Conservation (phyloP, 2,113 vertebrate genomes). For the Pseudorhombus dupliciocellatus region DNA sequence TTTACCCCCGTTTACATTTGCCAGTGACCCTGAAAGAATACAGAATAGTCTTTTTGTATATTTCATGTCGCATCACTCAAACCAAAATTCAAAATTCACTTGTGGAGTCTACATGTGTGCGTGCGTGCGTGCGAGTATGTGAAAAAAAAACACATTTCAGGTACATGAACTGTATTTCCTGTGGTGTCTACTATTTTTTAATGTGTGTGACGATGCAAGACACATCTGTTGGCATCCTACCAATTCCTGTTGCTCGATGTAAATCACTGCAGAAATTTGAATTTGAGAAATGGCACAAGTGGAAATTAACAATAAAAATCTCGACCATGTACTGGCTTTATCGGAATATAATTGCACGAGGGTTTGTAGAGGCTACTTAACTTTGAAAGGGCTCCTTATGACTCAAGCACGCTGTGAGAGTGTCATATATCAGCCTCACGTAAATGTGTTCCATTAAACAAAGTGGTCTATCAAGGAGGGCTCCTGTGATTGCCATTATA, state of each 20-base stretch:
- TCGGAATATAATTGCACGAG: not conserved
- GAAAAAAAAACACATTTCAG: conserved; percentile 29
- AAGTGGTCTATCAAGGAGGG: too few species aligned
- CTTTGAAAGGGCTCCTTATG: not conserved
- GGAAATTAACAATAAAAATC: conserved; percentile 69
- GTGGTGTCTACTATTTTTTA: conserved; percentile 38
- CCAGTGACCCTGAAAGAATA: conserved; percentile 4
- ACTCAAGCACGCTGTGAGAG: too few species aligned
- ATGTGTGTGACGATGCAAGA: conserved; percentile 38
- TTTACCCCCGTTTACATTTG: conserved; percentile 9
- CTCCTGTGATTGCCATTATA: too few species aligned
- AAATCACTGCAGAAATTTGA: conserved; percentile 60
- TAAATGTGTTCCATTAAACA: too few species aligned
- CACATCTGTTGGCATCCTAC: conserved; percentile 35
- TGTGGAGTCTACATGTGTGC: conserved; percentile 18
- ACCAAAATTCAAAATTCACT: conserved; percentile 51
- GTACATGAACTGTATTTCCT: conserved; percentile 14
- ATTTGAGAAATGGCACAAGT: conserved; percentile 71
- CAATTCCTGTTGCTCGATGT: conserved; percentile 63
- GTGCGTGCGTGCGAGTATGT: conserved; percentile 20
- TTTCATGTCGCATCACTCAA: conserved; percentile 35
- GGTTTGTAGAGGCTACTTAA: not conserved
- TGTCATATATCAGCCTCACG: too few species aligned
- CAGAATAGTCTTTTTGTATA: conserved; percentile 37
- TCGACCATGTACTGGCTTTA: conserved; percentile 35